Conservation (phyloP, 2,888 invertebrate genomes). For the Parascotia fuliginaria region DNA sequence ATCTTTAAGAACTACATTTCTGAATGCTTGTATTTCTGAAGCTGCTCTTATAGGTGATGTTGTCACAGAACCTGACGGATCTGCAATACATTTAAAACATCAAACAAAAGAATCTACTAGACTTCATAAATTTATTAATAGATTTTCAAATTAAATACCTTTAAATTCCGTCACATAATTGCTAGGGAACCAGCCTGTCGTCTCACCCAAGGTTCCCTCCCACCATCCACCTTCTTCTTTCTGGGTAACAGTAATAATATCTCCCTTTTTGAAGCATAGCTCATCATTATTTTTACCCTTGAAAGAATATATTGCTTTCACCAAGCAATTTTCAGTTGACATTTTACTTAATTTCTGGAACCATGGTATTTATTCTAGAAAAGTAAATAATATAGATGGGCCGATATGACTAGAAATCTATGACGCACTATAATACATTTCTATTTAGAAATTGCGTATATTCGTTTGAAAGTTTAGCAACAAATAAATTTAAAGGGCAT, state of each 20-base stretch:
- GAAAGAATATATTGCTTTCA: slow-evolving; percentile 96
- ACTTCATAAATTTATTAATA: too few relatives aligned
- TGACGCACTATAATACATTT: too few relatives aligned
- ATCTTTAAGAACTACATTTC: slow-evolving; percentile 94
- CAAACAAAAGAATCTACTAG: too few relatives aligned
- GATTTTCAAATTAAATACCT: slow-evolving; percentile 62
- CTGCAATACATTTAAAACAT: slow-evolving; percentile 51
- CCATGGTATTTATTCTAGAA: slow-evolving; percentile 60
- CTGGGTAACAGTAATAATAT: slow-evolving; percentile 98
- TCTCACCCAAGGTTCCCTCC: slow-evolving; percentile 98
- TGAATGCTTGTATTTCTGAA: slow-evolving; percentile 91
- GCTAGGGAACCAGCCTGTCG: slow-evolving; percentile 99
- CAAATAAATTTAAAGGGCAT: too few relatives aligned
- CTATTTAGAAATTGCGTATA: too few relatives aligned
- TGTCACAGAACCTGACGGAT: slow-evolving; percentile 83
- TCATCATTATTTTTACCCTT: slow-evolving; percentile 99
- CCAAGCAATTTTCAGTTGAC: slow-evolving; percentile 88
- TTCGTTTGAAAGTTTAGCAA: too few relatives aligned
- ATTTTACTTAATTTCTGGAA: slow-evolving; percentile 72
- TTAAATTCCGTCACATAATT: slow-evolving; percentile 98
- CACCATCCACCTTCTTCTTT: slow-evolving; percentile 99
- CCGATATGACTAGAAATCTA: too few relatives aligned
- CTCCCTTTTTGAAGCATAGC: slow-evolving; percentile 97
- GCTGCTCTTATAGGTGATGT: slow-evolving; percentile 88
- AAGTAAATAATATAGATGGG: slow-evolving; percentile 8